A percentile compares a stretch with the other conserved stretches of the same genome.
These are phyloP conservation scores for Phaethon lepturus DNA, from an alignment of 2,113 vertebrate species.

Conservation along the genomic window DNA sequence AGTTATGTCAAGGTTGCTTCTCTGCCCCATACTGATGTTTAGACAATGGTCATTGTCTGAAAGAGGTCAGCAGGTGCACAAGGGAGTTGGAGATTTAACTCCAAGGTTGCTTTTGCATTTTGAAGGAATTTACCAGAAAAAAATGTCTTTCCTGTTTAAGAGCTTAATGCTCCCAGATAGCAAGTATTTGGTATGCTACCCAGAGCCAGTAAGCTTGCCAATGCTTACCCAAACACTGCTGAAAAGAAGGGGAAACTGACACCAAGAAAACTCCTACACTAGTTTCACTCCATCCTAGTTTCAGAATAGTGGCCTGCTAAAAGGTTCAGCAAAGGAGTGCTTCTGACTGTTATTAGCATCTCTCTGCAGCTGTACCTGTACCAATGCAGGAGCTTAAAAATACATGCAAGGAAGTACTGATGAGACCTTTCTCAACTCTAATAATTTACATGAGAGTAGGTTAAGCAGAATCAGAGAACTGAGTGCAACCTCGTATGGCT, in stretches of 20 bases:
- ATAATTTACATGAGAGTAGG: background rate
- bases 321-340: background rate
- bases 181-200: background rate
- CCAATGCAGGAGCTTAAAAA: background rate
- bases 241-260: background rate
- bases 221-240: background rate
- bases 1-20: background rate
- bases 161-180: background rate
- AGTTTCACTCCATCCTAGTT: background rate
- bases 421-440: background rate
- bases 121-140: background rate
- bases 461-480: background rate
- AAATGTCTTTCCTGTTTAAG: background rate
- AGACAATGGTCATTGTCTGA: background rate
- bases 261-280: background rate
- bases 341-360: background rate
- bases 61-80: background rate
- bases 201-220: background rate
- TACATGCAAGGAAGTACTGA: background rate
- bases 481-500: background rate
- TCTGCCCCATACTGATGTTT: background rate
- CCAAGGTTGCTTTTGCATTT: background rate
- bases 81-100: background rate
- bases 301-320: background rate
- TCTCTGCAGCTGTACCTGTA: background rate